Conservation (phyloP, 1,140 invertebrate genomes). For the Antheraea mylitta region DNA sequence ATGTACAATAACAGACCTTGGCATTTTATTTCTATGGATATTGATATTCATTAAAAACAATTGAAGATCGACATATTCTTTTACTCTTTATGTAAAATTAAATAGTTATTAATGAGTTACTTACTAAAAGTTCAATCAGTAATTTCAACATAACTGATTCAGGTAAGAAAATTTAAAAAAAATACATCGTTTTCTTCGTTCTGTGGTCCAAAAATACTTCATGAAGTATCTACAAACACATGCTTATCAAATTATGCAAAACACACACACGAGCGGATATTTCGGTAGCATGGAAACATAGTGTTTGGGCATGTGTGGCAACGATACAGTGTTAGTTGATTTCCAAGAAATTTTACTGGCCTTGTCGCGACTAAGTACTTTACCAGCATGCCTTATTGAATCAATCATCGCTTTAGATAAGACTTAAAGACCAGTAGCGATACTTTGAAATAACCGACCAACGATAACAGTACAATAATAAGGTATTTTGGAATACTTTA, state of each 20-base stretch:
- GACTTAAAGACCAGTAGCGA: slow-evolving; percentile 5
- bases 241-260: background rate
- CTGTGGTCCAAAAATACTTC: too few species aligned
- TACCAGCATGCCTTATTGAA: background rate
- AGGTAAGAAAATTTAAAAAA: background rate
- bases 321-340: background rate
- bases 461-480: background rate
- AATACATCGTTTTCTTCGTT: background rate
- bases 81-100: too few species aligned
- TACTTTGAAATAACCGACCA: slow-evolving; percentile 4
- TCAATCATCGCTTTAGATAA: slow-evolving; percentile 8
- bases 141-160: too few species aligned
- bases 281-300: background rate
- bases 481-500: background rate
- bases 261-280: background rate
- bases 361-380: background rate
- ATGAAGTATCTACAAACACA: background rate
- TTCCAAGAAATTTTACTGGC: slow-evolving; percentile 12
- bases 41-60: too few species aligned
- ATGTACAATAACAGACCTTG: too few species aligned
- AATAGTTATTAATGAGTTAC: too few species aligned
- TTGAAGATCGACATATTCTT: too few species aligned
- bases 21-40: too few species aligned
- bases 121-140: too few species aligned
- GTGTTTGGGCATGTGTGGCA: background rate